These are phyloP conservation scores for Calameuta filiformis DNA, from an alignment of 2,888 invertebrate genomes.

Conservation along the genomic window DNA sequence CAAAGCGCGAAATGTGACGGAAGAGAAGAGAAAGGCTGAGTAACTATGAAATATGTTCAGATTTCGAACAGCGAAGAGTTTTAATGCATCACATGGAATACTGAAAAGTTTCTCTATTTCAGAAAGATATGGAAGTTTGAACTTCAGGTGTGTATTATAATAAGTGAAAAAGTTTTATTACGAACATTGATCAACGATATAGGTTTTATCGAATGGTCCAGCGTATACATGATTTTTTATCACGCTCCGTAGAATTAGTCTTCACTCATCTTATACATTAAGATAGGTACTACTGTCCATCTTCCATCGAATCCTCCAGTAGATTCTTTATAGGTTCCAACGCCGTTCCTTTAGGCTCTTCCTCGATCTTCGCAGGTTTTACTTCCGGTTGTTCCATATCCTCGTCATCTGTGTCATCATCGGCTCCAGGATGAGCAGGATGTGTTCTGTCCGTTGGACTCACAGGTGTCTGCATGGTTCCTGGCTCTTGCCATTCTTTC, in stretches of 20 bases:
- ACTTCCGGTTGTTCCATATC: conserved; percentile 61
- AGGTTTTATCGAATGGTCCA: background rate
- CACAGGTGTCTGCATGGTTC: conserved; percentile 68
- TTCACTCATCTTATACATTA: background rate
- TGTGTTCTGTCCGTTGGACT: conserved; percentile 70
- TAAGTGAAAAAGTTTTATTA: background rate
- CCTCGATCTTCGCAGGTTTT: background rate
- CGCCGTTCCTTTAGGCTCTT: conserved; percentile 19
- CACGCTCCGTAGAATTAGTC: background rate
- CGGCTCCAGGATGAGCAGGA: conserved; percentile 77
- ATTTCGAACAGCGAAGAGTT: background rate
- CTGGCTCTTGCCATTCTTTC: conserved; percentile 73
- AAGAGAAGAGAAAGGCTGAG: background rate
- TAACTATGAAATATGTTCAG: background rate
- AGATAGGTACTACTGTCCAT: conserved; percentile 14
- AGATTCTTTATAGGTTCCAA: conserved; percentile 50
- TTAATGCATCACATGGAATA: background rate
- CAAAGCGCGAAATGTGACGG: conserved; percentile 24
- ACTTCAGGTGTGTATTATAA: background rate
- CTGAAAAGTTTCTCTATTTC: background rate
- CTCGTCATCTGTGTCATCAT: conserved; percentile 73
- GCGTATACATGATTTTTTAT: background rate
- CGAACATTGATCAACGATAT: background rate
- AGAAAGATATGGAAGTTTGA: background rate
- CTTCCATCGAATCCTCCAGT: conserved; percentile 50